Conservation (phyloP, 2,888 invertebrate species). For the Cetonia aurata region DNA sequence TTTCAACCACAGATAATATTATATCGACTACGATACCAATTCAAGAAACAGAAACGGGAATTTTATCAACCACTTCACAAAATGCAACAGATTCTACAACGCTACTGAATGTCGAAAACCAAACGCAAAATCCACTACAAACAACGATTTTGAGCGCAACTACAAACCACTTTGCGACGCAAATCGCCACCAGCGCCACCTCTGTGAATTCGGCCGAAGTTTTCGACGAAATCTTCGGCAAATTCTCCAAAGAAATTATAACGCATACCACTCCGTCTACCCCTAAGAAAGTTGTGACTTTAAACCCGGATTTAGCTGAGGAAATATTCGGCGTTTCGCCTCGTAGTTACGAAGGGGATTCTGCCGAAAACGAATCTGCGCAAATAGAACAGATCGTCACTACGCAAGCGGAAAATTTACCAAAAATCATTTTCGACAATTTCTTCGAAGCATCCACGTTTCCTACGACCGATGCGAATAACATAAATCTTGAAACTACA, state of each 20-base stretch:
- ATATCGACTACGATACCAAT: not conserved
- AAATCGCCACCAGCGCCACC: not conserved
- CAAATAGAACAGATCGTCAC: slow-evolving; percentile 16
- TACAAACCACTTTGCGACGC: not conserved
- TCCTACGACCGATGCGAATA: not conserved
- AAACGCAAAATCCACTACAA: not conserved
- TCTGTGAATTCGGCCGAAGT: slow-evolving; percentile 8
- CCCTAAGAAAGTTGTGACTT: not conserved
- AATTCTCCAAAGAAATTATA: slow-evolving; percentile 7
- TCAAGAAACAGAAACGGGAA: not conserved
- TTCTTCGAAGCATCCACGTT: slow-evolving; percentile 39
- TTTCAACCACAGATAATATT: not conserved
- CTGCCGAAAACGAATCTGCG: not conserved
- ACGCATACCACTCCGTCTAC: not conserved
- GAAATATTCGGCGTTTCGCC: slow-evolving; percentile 10
- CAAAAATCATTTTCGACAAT: slow-evolving; percentile 37
- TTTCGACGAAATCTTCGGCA: slow-evolving; percentile 37
- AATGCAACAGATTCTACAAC: not conserved
- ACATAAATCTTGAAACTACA: slow-evolving; percentile 3
- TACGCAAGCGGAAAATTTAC: not conserved
- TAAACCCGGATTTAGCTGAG: slow-evolving; percentile 10
- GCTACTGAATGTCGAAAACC: not conserved
- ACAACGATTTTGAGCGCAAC: not conserved
- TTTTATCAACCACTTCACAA: not conserved
- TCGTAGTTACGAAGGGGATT: not conserved